A percentile compares a stretch with the other conserved stretches of the same genome.
These are phyloP conservation scores for Tinamus major DNA, from an alignment of 2,797 vertebrate species.

Conservation along the genomic window DNA sequence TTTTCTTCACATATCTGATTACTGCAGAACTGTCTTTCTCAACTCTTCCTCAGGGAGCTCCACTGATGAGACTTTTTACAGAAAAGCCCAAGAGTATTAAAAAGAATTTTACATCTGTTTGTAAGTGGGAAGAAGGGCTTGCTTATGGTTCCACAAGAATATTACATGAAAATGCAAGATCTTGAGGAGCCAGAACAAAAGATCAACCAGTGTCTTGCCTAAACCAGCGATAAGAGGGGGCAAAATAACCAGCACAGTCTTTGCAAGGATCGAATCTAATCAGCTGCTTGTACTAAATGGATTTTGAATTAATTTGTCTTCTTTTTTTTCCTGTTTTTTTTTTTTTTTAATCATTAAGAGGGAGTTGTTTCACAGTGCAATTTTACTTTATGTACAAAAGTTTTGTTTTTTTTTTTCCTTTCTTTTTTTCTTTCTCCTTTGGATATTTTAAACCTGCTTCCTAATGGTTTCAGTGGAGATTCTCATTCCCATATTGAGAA, in stretches of 20 bases:
- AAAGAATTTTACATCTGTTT: neutral
- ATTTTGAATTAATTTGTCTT: neutral
- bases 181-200: neutral
- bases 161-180: neutral
- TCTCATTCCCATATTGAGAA: neutral
- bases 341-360: neutral
- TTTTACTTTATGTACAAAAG: neutral
- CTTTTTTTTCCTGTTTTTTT: neutral
- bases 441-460: neutral
- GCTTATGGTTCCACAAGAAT: neutral
- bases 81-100: rapidly evolving
- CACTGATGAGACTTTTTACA: neutral
- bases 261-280: neutral
- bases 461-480: neutral
- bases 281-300: neutral
- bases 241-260: neutral
- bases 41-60: neutral
- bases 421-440: neutral
- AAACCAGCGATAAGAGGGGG: neutral
- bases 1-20: neutral
- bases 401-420: no score
- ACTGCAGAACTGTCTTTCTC: neutral
- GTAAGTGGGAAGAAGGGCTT: neutral
- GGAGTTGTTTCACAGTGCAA: neutral
- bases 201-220: neutral